phyloP scores from a whole-genome alignment of 2,113 vertebrate genomes.

The Oryzias melastigma region DNA sequence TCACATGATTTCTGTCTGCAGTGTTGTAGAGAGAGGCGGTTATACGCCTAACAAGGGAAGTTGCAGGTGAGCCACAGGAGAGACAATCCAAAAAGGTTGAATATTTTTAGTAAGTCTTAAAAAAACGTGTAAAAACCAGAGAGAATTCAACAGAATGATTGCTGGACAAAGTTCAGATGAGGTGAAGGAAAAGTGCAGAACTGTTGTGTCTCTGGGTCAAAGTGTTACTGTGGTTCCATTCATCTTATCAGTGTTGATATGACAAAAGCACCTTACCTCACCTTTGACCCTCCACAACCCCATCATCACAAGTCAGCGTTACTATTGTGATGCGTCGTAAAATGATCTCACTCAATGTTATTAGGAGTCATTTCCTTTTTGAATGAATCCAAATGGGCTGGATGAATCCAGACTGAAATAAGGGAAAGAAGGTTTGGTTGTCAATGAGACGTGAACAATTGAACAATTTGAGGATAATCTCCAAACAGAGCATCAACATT shows the following conservation, averaged over 20 bases:
- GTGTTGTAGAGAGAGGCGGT: neutral
- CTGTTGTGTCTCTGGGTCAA: neutral
- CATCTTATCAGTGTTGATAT: constrained; percentile 50
- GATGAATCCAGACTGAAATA: too few species aligned
- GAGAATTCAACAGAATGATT: neutral
- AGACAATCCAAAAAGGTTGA: too few species aligned
- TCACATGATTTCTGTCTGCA: neutral
- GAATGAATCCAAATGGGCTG: too few species aligned
- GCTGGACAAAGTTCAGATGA: neutral
- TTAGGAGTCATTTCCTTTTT: too few species aligned
- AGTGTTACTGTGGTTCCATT: neutral
- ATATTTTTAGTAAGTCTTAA: neutral
- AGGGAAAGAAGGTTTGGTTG: too few species aligned
- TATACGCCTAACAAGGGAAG: too few species aligned
- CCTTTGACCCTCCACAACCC: constrained; percentile 51
- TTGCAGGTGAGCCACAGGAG: too few species aligned
- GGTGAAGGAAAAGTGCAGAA: neutral
- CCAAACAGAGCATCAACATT: too few species aligned
- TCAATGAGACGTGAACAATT: neutral
- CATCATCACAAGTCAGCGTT: neutral
- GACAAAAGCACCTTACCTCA: constrained; percentile 6
- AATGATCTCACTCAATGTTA: neutral
- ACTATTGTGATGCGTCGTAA: neutral
- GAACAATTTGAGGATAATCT: neutral
- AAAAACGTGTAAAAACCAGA: neutral